phyloP scores from a whole-genome alignment of 2,888 invertebrate genomes.

The Ectropis crepuscularia region DNA sequence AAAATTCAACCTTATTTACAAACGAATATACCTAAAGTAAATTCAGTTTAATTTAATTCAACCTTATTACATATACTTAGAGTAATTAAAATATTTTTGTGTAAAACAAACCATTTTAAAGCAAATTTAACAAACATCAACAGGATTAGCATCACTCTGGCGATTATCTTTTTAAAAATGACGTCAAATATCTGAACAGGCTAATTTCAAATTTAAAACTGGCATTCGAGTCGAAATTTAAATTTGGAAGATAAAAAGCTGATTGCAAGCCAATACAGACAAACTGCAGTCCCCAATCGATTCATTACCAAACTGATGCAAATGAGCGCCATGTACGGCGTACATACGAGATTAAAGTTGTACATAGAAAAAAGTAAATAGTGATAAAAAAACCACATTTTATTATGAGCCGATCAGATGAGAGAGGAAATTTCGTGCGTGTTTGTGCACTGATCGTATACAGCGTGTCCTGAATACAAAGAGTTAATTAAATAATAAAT shows the following conservation, averaged over 20 bases:
- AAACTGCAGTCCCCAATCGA: conserved; percentile 44
- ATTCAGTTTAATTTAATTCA: too few species aligned
- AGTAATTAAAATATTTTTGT: too few species aligned
- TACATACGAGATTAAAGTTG: conserved; percentile 63
- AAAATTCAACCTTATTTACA: too few species aligned
- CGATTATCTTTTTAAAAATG: too few species aligned
- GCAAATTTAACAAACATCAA: too few species aligned
- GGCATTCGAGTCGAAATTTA: too few species aligned
- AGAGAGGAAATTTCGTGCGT: conserved; percentile 57
- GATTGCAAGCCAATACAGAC: conserved; percentile 31
- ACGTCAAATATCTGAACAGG: too few species aligned
- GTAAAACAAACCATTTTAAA: too few species aligned
- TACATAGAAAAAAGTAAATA: conserved; percentile 84
- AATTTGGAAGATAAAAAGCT: neutral
- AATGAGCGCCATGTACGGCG: conserved; percentile 46
- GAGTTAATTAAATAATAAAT: neutral
- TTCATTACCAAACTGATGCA: conserved; percentile 47
- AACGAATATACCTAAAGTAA: too few species aligned
- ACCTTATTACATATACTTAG: too few species aligned
- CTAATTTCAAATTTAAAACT: too few species aligned
- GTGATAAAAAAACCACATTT: conserved; percentile 83
- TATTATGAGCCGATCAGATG: conserved; percentile 81
- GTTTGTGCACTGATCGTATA: conserved; percentile 64
- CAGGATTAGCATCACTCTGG: too few species aligned
- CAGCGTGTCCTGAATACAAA: conserved; percentile 54